Percentiles rank a stretch among this genome's conserved stretches.
phyloP scores from a whole-genome alignment of 92 coral and sea anemone genomes.

The Phenganax stokvisi region DNA sequence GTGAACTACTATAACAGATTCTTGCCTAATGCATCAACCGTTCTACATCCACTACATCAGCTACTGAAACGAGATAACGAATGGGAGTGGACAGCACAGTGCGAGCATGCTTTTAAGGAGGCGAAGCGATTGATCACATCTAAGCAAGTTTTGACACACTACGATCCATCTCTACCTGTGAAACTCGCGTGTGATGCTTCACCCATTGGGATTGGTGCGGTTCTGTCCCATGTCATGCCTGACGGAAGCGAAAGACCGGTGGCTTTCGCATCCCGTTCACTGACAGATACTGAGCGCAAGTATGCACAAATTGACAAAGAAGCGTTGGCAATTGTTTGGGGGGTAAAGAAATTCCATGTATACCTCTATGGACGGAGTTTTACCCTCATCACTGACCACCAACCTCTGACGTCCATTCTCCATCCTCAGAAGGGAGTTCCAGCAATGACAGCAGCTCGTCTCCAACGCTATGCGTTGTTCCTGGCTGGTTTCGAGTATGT shows the following conservation, averaged over 20 bases:
- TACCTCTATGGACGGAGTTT: constrained; percentile 13
- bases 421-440: constrained; percentile 37
- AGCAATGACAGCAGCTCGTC: constrained; percentile 32
- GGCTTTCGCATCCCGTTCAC: constrained; percentile 28
- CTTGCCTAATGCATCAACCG: constrained; percentile 42
- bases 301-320: constrained; percentile 38
- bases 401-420: constrained; percentile 22
- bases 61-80: constrained; percentile 38
- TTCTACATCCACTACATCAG: constrained; percentile 52
- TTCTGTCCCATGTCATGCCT: constrained; percentile 34
- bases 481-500: constrained; percentile 43
- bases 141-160: constrained; percentile 21
- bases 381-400: constrained; percentile 20
- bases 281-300: constrained; percentile 35
- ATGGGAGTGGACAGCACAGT: constrained; percentile 51
- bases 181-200: constrained; percentile 34
- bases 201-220: constrained; percentile 33
- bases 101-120: constrained; percentile 43
- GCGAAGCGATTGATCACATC: constrained; percentile 31
- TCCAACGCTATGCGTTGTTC: constrained; percentile 50
- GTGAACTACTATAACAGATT: constrained; percentile 48
- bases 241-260: constrained; percentile 29
- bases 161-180: constrained; percentile 37
- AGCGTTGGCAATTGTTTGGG: constrained; percentile 32
- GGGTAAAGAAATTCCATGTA: constrained; percentile 12